Evolutionary conservation across 2,113 vertebrate species (phyloP).

Genomic region (Fulmarus glacialis): DNA sequence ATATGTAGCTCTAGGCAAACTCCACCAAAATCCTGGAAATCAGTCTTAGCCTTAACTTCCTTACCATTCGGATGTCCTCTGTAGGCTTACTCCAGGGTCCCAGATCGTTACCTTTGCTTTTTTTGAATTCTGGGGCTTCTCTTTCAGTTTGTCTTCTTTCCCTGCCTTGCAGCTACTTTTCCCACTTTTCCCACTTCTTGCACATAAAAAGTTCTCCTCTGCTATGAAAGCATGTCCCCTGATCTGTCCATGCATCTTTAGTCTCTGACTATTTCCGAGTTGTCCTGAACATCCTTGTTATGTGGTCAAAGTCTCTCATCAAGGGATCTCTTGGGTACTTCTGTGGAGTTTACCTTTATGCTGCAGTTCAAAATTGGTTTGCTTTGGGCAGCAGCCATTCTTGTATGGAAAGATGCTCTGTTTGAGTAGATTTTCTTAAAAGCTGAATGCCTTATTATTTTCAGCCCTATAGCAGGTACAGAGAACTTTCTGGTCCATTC

Average conservation of each 20-base stretch:
- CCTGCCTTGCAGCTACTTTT: neutral
- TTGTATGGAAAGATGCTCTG: neutral
- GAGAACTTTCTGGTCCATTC: neutral
- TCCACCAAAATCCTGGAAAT: neutral
- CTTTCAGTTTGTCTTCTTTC: neutral
- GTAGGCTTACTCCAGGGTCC: neutral
- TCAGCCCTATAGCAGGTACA: neutral
- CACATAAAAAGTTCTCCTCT: neutral
- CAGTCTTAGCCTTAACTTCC: accelerated
- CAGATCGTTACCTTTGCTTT: neutral
- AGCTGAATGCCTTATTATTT: neutral
- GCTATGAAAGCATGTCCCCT: neutral
- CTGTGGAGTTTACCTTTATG: neutral
- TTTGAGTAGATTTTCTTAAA: neutral
- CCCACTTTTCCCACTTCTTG: neutral
- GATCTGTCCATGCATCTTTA: neutral
- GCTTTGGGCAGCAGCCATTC: neutral
- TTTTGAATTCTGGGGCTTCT: neutral
- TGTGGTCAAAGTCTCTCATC: accelerated
- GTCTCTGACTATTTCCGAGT: neutral
- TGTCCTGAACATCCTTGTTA: neutral
- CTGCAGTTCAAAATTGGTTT: neutral
- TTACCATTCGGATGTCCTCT: neutral
- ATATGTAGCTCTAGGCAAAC: neutral
- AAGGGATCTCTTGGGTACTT: neutral